Evolutionary conservation across 2,888 invertebrate genomes (phyloP), one percentile per base, ranked within the genome.

Genomic region (Idaea straminata): DNA sequence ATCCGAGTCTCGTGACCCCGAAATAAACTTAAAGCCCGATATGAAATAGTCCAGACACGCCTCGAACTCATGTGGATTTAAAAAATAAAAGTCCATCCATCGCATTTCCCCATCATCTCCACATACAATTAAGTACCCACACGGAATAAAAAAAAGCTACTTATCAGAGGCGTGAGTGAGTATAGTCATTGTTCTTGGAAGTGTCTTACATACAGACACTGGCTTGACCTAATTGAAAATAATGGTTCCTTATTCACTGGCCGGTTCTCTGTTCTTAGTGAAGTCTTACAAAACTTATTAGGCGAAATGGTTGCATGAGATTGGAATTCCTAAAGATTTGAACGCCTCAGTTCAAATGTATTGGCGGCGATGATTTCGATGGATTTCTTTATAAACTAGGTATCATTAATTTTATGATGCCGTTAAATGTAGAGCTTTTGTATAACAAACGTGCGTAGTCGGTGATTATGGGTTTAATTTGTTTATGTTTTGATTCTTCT

Each of bases 151-250:
- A 91, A n/a, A 91, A 91, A 91, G 86, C 83, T 86, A 86, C 86
- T 88, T 83, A 83, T 82, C 79, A 72, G 80, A 86, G 84, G 88
- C 88, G 86, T 91, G 89, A 88, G 88, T 89, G 89, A 88, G 88
- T 89, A 86, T 80, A 77, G 72, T 83, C 89, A 90, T 91, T 91
- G 90, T 92, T 91, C 91, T 90, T 84, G 80, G 86, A 87, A 89
- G 82, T 86, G 83, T 87, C 83, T 82, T 16, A 36, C 47, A 34
- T 81, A 80, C 90, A 83, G 88, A 84, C 85, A 85, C 85, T 80
- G 86, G 79, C 86, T 86, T 92, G 91, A 91, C 92, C 92, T 87
- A 91, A 91, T 92, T 92, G 89, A 88, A 89, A 88, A 91, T 92
- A 92, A 92, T 91, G 84, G 87, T 82, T 83, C 86, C 81, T 89